Evolutionary conservation across 2,113 vertebrate genomes (phyloP).

Genomic region (Sphyrna mokarran): DNA sequence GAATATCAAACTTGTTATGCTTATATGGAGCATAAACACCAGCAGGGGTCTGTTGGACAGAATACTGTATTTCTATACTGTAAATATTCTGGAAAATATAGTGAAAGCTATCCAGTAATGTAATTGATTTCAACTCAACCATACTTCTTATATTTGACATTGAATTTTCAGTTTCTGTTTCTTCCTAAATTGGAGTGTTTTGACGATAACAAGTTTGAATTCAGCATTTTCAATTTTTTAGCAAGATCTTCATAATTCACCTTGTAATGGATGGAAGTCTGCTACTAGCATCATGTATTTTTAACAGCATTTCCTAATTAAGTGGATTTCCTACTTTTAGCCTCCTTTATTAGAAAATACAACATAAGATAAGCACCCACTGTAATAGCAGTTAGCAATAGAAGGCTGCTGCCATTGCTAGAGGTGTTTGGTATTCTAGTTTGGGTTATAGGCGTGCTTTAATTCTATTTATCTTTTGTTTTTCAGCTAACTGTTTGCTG

Average conservation of each 20-base stretch:
- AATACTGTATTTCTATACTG: neutral
- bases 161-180: neutral
- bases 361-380: neutral
- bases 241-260: neutral
- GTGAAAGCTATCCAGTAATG: neutral
- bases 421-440: neutral
- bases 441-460: neutral
- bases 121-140: neutral
- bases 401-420: neutral
- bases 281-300: neutral
- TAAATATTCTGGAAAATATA: neutral
- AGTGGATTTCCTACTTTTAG: neutral
- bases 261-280: neutral
- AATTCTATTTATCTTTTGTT: conserved; percentile 42
- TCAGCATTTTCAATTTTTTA: neutral
- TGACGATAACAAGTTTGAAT: neutral
- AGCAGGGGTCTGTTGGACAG: neutral
- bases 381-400: neutral
- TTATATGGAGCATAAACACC: neutral
- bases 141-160: neutral
- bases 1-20: neutral
- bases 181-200: neutral
- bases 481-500: conserved; percentile 83
- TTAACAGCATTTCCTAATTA: neutral
- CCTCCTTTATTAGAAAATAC: neutral